Evolutionary conservation across 53 echinoderm and acorn worm species (phyloP).

Genomic region (Echinarachnius parma): DNA sequence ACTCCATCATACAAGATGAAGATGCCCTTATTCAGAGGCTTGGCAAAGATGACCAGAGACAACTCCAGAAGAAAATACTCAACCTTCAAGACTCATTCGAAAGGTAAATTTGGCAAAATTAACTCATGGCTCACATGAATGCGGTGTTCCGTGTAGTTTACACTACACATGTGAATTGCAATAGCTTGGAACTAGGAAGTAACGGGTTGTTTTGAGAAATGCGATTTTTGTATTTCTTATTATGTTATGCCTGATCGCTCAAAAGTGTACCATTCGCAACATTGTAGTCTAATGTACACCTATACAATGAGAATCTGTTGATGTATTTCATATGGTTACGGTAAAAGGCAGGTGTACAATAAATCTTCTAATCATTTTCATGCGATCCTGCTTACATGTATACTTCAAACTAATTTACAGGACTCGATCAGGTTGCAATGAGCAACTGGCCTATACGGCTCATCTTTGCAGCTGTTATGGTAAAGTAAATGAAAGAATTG

Average conservation of each 20-base stretch:
- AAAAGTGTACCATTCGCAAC: no score
- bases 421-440: conserved; percentile 43
- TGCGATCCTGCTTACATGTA: no score
- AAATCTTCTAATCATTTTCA: no score
- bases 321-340: no score
- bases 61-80: conserved; percentile 59
- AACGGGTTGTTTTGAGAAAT: not conserved
- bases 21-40: conserved; percentile 49
- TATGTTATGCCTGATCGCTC: no score
- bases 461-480: no score
- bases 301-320: no score
- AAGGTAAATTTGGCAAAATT: conserved; percentile 40
- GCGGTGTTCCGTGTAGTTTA: not conserved
- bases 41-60: conserved; percentile 49
- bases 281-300: no score
- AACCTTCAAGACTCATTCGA: conserved; percentile 50
- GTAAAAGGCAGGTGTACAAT: no score
- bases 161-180: not conserved
- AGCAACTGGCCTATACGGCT: conserved; percentile 44
- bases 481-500: no score
- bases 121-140: not conserved
- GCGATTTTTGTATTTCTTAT: not conserved
- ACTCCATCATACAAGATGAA: conserved; percentile 55
- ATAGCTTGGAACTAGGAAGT: not conserved
- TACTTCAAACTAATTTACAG: no score